A percentile compares a stretch with the other conserved stretches of the same genome.
Evolutionary conservation across 2,113 vertebrate species (phyloP).

Genomic region (Paramormyrops kingsleyae): DNA sequence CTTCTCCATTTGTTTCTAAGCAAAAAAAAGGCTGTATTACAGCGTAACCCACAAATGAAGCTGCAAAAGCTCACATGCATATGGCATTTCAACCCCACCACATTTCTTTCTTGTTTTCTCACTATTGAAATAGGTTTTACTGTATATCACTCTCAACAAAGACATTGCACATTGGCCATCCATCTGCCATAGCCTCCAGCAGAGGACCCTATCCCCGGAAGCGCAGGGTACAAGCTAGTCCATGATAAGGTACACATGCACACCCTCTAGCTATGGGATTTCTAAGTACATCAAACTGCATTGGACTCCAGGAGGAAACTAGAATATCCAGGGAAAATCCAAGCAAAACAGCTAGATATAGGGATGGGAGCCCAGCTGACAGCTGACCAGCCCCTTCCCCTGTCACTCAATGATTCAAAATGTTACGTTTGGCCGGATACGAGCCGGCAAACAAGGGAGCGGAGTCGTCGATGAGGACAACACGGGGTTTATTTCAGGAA

Average conservation of each 20-base stretch:
- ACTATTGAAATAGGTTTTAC: neutral
- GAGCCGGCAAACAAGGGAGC: no score
- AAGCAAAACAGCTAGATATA: neutral
- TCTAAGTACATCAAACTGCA: neutral
- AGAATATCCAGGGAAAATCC: neutral
- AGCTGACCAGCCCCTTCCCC: neutral
- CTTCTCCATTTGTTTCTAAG: neutral
- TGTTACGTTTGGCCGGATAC: no score
- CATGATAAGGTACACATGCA: neutral
- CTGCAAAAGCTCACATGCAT: neutral
- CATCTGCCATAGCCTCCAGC: neutral
- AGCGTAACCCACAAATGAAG: neutral
- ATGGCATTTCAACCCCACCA: neutral
- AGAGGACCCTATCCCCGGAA: neutral
- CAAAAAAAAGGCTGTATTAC: neutral
- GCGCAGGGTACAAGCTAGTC: neutral
- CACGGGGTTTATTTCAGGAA: no score
- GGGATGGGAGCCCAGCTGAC: neutral
- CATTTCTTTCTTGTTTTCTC: neutral
- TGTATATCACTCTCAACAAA: neutral
- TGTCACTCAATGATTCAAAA: neutral
- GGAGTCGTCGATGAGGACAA: no score
- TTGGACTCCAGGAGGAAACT: neutral
- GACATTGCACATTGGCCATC: neutral
- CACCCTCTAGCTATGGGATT: neutral